These are phyloP conservation scores for Nephrotoma guestfalica DNA, from an alignment of 2,888 invertebrate species.

Conservation along the genomic window DNA sequence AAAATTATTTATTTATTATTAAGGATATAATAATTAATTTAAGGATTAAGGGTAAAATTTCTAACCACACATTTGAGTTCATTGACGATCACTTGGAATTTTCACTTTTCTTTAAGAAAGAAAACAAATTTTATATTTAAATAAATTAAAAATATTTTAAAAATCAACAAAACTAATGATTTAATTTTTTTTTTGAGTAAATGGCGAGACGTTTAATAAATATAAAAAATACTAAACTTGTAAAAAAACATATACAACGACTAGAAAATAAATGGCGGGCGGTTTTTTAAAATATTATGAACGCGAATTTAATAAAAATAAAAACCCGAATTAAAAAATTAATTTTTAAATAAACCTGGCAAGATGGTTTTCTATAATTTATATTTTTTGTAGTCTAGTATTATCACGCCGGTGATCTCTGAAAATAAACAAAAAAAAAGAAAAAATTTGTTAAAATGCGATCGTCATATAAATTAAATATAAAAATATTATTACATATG, in stretches of 20 bases:
- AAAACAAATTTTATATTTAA: background rate
- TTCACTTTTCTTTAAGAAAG: background rate
- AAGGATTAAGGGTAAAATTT: background rate
- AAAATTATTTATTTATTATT: background rate
- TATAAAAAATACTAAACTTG: background rate
- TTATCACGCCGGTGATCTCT: background rate
- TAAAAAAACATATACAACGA: background rate
- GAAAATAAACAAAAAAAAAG: background rate
- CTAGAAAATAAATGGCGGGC: background rate
- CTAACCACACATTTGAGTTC: conserved; percentile 2
- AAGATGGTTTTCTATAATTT: background rate
- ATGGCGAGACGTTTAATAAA: background rate
- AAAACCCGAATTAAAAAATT: background rate
- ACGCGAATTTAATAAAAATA: background rate
- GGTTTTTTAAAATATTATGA: background rate
- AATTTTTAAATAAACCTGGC: background rate
- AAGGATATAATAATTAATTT: background rate
- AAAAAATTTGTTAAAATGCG: background rate
- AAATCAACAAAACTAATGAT: background rate
- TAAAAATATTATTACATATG: background rate
- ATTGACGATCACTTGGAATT: conserved; percentile 1
- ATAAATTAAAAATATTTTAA: background rate
- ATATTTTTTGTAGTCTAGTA: background rate
- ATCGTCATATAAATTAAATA: background rate
- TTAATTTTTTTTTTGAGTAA: background rate